Evolutionary conservation across 23 tunicate genomes (phyloP), one percentile per base, ranked within the genome.

Genomic region (Ciona savignyi): DNA sequence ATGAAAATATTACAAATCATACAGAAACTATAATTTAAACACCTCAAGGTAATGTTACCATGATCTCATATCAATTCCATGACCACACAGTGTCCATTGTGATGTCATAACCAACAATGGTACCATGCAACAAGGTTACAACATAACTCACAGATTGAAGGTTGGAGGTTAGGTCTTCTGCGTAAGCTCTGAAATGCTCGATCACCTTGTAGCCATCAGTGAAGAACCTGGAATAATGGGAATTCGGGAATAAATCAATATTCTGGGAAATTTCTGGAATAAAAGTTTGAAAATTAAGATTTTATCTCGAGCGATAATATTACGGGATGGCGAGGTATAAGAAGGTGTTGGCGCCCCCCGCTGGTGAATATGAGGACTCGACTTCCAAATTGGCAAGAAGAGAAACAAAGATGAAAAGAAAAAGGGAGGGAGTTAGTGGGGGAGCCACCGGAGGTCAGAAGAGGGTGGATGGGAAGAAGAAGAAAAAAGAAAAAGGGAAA

Each of bases 171-270:
- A 91, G 65, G 15, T 85, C 77, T 26, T 88, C 80, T 2, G 85
- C 71, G 65, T 81, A 91, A 4, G 78, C 62, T 49, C 84, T 77
- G 67, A 80, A 91, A 1, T 85, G 80, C 33, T 91, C 91, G 31
- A 91, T 77, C 19, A 91, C 80, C 60, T 80, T 79, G 25, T 70
- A 32, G 6, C 97, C 97, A 27, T 91, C 91, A 35, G 48, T 83
- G 73, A 90, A 90, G 65, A 78, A 90, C 76, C 97, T 90, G 68
- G 34, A 87, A 84, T 27, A 23, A 69, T 42, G 56, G 15, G n/a
- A n/a, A n/a, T n/a, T n/a, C n/a, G n/a, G n/a, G n/a, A n/a, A n/a
- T n/a, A n/a, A n/a, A n/a, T n/a, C n/a, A n/a, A n/a, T n/a, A n/a
- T n/a, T n/a, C n/a, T n/a, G n/a, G n/a, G n/a, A n/a, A n/a, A n/a